Evolutionary conservation across 2,113 vertebrate species (phyloP), one percentile per base, ranked within the genome.

Genomic region (Peromyscus californicus): DNA sequence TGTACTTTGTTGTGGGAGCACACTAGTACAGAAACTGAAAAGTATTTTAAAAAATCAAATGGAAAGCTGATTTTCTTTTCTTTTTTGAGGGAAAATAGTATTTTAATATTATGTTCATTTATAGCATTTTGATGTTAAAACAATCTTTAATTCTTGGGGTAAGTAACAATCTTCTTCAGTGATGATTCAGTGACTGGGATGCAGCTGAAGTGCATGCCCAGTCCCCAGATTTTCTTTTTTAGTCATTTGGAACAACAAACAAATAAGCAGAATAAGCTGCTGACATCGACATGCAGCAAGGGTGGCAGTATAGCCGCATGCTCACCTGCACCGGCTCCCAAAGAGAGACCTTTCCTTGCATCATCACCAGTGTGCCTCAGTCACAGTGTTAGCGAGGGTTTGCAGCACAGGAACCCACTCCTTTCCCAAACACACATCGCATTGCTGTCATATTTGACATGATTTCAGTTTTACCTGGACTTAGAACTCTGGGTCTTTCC

Each of bases 31-130:
- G 82, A 78, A 94, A 51, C 63, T 76, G 78, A 88, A 93, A 78
- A 74, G 26, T 36, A 78, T 70, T 96, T 91, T 83, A 45, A 87
- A 80, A 84, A 97, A 79, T 80, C n/a, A 91, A 93, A 89, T 74
- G 15, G 42, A 39, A 76, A 63, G 42, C 59, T 45, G 61, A 76
- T 54, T 67, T n/a, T 36, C 0, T 48, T 48, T n/a, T n/a, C n/a
- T n/a, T n/a, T n/a, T 79, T 95, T 85, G 79, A 61, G 67, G 54
- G 22, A 92, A 92, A 74, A 84, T 19, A 24, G 3, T 84, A 31
- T 80, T 84, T 74, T 65, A 82, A 29, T n/a, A 48, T 24, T 5
- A 16, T 21, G n/a, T 51, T 76, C 90, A 75, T 70, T 76, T 54
- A 31, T 2, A 93, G 36, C 16, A 33, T 75, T 48, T 59, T 69